phyloP scores from a whole-genome alignment of 2,888 invertebrate genomes.

The Mechanitis messenoides region DNA sequence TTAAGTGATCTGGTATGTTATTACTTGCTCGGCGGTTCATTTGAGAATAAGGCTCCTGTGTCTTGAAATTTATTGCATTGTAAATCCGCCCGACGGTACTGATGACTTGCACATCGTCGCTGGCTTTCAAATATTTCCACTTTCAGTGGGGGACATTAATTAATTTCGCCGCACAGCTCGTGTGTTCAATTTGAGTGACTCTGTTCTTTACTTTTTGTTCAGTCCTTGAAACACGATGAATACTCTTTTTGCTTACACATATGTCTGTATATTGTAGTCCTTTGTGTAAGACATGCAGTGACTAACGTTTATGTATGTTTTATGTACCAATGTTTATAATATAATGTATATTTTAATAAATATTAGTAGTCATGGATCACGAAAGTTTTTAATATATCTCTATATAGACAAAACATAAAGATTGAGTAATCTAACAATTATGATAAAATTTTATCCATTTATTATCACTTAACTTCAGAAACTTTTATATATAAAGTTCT shows the following conservation, averaged over 20 bases:
- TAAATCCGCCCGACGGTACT: constrained; percentile 53
- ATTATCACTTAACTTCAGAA: too few species aligned
- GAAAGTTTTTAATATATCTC: background rate
- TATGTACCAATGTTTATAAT: background rate
- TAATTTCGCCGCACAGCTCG: constrained; percentile 62
- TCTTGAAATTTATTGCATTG: constrained; percentile 63
- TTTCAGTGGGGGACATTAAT: constrained; percentile 62
- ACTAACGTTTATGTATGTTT: constrained; percentile 11
- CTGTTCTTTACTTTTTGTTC: constrained; percentile 48
- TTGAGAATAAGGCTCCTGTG: constrained; percentile 65
- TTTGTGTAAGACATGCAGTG: constrained; percentile 18
- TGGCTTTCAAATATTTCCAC: constrained; percentile 59
- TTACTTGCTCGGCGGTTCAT: constrained; percentile 61
- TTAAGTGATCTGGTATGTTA: constrained; percentile 41
- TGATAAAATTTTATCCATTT: too few species aligned
- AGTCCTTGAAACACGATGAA: constrained; percentile 28
- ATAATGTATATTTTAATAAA: too few species aligned
- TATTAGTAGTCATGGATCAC: too few species aligned
- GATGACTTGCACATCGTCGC: constrained; percentile 66
- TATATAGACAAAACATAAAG: background rate
- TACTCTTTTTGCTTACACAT: constrained; percentile 20
- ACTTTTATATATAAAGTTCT: too few species aligned
- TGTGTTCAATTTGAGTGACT: constrained; percentile 56
- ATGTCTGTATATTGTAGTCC: constrained; percentile 11
- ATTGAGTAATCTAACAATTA: too few species aligned